Base-by-base conservation (phyloP, 2,888 invertebrate genomes). In the Hermodice carunculata region DNA sequence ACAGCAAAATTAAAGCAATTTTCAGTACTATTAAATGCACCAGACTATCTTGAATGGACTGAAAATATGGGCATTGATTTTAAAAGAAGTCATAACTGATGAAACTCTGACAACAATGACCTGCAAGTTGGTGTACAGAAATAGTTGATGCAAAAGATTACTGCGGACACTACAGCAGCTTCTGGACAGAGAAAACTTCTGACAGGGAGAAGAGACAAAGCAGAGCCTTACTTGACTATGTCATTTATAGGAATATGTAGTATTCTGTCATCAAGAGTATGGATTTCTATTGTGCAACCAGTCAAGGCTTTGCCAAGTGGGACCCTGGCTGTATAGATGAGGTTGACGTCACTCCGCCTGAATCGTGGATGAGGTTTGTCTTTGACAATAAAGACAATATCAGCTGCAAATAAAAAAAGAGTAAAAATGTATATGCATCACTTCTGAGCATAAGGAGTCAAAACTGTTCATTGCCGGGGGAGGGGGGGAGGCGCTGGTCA, bases 231-330 rank as follows among this genome's bases (percentile, higher is more conserved):
- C 86, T 80, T 80, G 69, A 86, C 78, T 58, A 86, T 82, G 59
- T 86, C 86, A 62, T 82, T 86, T 66, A 86, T 86, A 5, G 86
- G 86, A 60, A 86, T 81, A 70, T 85, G 81, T 17, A 86, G 74
- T 14, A 80, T 77, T 57, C 86, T 69, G 22, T 86, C 85, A 71
- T 87, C 87, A 34, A 87, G 72, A 4, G 86, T 87, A 48, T 73
- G 64, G 43, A 87, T 82, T 54, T 86, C 84, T 37, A 87, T 79
- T 3, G 78, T 83, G 63, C 81, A 82, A 17, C 85, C 85, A 14
- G 81, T 84, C 43, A 87, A 76, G 17, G 87, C 86, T 53, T 79
- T 78, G 46, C 83, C 82, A 24, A 87, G 79, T 0, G 81, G 78
- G 19, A 87, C 80, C 37, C 81, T 77, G 40, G 84, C 83, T 31